Conservation (phyloP, 2,113 vertebrate species). For the Microcebus lehilahytsara region DNA sequence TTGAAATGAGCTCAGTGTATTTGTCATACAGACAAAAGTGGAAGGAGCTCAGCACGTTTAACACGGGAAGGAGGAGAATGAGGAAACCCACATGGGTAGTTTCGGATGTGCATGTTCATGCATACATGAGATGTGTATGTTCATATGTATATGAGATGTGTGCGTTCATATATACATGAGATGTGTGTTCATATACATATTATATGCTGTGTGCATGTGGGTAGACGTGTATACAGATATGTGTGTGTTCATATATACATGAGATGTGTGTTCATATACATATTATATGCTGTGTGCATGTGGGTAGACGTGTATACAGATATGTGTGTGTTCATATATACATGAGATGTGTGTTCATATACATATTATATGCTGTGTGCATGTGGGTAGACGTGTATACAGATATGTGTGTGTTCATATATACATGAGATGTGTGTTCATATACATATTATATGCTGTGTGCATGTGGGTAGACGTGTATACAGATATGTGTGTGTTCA, state of each 20-base stretch:
- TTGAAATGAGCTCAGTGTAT: too few species aligned
- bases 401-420: background rate
- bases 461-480: background rate
- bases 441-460: background rate
- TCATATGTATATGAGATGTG: background rate
- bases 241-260: rapidly evolving
- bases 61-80: background rate
- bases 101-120: background rate
- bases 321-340: background rate
- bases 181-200: background rate
- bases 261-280: background rate
- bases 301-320: too few species aligned
- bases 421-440: background rate
- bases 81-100: background rate
- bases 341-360: background rate
- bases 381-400: background rate
- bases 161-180: background rate
- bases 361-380: background rate
- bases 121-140: background rate
- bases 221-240: background rate
- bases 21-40: background rate
- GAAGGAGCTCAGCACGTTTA: background rate
- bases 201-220: background rate
- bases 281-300: background rate
- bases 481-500: background rate